Evolutionary conservation across 2,797 vertebrate species (phyloP).

Genomic region (Allobates femoralis): DNA sequence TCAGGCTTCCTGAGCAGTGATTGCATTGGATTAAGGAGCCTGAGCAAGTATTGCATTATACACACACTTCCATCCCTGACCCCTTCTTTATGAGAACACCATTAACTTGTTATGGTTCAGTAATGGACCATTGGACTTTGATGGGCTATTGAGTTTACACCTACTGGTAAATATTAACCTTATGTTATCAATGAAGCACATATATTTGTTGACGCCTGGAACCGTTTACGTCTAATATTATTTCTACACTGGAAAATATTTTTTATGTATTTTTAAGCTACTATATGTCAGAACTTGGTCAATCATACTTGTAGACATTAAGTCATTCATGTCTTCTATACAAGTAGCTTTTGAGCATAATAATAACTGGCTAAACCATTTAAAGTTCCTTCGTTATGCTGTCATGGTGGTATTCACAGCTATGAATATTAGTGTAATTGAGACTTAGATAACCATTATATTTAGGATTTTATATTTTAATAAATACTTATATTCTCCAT

Average conservation of each 20-base stretch:
- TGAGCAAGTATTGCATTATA: background rate
- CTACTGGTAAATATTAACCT: constrained; percentile 21
- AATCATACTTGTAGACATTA: background rate
- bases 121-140: constrained; percentile 27
- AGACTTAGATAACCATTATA: no score
- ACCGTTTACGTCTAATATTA: background rate
- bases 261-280: constrained; percentile 1
- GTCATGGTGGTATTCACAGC: no score
- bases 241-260: background rate
- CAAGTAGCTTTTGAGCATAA: background rate
- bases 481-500: no score
- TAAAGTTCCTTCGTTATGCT: constrained; percentile 11
- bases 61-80: background rate
- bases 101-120: constrained; percentile 26
- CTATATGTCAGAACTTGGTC: background rate
- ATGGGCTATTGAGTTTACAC: constrained; percentile 41
- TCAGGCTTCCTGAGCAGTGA: constrained; percentile 10
- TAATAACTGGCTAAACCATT: background rate
- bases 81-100: background rate
- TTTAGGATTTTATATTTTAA: no score
- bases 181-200: constrained; percentile 32
- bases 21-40: constrained; percentile 3
- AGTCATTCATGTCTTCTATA: background rate
- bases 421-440: no score
- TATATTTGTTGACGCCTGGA: background rate